Evolutionary conservation across 2,888 invertebrate species (phyloP).

Genomic region (Trisateles emortualis): DNA sequence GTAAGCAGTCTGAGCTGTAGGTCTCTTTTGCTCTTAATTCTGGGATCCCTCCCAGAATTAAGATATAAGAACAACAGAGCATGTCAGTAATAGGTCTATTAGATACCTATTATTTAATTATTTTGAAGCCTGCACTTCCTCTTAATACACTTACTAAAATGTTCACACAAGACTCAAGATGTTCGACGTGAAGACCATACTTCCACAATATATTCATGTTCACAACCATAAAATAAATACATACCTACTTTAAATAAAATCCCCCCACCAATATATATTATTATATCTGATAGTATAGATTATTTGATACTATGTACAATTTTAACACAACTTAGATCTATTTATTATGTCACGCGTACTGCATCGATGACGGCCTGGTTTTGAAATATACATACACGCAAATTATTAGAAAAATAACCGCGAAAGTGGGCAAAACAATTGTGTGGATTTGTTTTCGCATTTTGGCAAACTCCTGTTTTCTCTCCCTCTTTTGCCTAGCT

Average conservation of each 20-base stretch:
- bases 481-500: conserved; percentile 93
- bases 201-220: conserved; percentile 21
- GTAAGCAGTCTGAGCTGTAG: too few relatives aligned
- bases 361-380: conserved; percentile 88
- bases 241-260: conserved; percentile 19
- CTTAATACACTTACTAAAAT: too few relatives aligned
- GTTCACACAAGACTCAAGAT: too few relatives aligned
- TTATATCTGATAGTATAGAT: conserved; percentile 25
- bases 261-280: conserved; percentile 29
- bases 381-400: conserved; percentile 93
- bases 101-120: too few relatives aligned
- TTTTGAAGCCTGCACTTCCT: too few relatives aligned
- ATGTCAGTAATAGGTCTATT: too few relatives aligned
- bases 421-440: conserved; percentile 91
- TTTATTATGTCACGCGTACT: conserved; percentile 64
- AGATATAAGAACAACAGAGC: too few relatives aligned
- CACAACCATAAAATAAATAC: conserved; percentile 38
- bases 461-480: conserved; percentile 93
- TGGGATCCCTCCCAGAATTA: too few relatives aligned
- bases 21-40: too few relatives aligned
- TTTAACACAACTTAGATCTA: conserved; percentile 22
- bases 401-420: conserved; percentile 90
- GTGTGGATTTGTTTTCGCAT: conserved; percentile 93
- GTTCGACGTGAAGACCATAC: conserved; percentile 4
- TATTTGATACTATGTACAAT: conserved; percentile 42